Percentiles rank a stretch among this genome's conserved stretches.
Conservation (phyloP, 2,888 invertebrate species). For the Leptarthrus brevirostris region DNA sequence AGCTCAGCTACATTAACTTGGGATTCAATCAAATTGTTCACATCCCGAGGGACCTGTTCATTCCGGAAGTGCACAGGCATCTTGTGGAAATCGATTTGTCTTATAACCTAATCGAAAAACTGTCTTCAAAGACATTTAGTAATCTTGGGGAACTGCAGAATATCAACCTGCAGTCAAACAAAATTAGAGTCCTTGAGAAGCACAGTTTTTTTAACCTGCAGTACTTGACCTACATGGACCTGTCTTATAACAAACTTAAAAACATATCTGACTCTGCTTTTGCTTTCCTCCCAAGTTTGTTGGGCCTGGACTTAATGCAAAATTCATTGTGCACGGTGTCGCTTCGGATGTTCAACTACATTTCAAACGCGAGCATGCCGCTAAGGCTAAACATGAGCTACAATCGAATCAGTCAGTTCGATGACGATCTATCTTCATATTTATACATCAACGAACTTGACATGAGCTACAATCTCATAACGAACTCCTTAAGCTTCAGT, state of each 20-base stretch:
- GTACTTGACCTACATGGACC: constrained; percentile 82
- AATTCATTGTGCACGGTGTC: constrained; percentile 79
- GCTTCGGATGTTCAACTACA: constrained; percentile 75
- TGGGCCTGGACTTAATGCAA: constrained; percentile 82
- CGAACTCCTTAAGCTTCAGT: constrained; percentile 75
- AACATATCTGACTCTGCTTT: constrained; percentile 81
- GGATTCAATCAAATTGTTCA: constrained; percentile 85
- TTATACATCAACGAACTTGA: constrained; percentile 78
- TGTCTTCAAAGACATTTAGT: constrained; percentile 78
- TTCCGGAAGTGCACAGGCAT: constrained; percentile 76
- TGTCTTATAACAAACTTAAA: constrained; percentile 84
- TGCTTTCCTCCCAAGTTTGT: constrained; percentile 78
- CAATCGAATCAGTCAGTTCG: constrained; percentile 69
- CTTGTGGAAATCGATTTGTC: constrained; percentile 83
- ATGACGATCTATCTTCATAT: constrained; percentile 65
- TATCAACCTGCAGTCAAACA: constrained; percentile 82
- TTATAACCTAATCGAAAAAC: constrained; percentile 79
- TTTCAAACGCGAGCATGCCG: constrained; percentile 74
- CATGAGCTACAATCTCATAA: constrained; percentile 76
- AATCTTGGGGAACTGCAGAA: constrained; percentile 79
- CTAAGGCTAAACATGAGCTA: constrained; percentile 82
- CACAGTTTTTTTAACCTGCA: constrained; percentile 82
- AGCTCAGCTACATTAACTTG: constrained; percentile 83
- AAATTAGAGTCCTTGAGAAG: constrained; percentile 76
- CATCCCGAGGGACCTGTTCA: constrained; percentile 77